Conservation (phyloP, 2,797 vertebrate species). For the Mus minutoides region DNA sequence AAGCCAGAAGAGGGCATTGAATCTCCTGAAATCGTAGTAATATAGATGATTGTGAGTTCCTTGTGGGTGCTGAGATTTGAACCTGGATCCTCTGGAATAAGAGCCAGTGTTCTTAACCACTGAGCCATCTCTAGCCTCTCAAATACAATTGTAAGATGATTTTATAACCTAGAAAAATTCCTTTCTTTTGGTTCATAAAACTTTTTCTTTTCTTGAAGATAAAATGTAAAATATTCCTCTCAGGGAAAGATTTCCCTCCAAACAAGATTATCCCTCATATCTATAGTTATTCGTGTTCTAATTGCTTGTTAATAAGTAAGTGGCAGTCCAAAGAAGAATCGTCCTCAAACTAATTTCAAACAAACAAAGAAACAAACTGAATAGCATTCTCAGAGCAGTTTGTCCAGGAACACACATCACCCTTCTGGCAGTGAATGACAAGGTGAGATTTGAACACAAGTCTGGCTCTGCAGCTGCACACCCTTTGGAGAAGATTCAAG, state of each 20-base stretch:
- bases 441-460: background rate
- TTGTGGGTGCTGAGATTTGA: background rate
- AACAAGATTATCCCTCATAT: background rate
- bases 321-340: background rate
- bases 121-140: background rate
- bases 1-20: background rate
- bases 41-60: background rate
- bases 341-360: background rate
- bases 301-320: constrained; percentile 7
- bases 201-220: background rate
- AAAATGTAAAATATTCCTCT: background rate
- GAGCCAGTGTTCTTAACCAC: background rate
- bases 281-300: background rate
- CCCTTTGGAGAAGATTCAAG: background rate
- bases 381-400: background rate
- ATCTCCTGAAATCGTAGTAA: background rate
- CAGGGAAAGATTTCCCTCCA: background rate
- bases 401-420: background rate
- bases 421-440: background rate
- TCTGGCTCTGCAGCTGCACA: background rate
- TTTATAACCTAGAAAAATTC: background rate
- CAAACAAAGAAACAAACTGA: background rate
- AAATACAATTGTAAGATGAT: background rate
- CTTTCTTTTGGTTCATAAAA: background rate
- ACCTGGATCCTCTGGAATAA: background rate